Percentiles rank a stretch among this genome's conserved stretches.
Conservation (phyloP, 2,113 vertebrate genomes). For the Gasterosteus aculeatus region DNA sequence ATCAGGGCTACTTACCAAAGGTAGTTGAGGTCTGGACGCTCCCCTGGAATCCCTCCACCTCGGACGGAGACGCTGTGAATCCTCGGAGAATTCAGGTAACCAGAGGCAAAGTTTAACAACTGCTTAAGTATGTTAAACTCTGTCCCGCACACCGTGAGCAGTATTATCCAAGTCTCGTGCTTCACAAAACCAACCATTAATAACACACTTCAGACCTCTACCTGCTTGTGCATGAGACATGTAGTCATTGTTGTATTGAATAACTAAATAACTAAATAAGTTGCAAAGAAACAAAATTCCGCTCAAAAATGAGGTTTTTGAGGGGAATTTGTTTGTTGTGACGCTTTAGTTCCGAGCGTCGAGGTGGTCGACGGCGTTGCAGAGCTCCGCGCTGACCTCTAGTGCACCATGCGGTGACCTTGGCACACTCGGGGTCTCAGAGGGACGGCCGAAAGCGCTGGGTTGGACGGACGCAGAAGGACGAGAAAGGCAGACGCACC, state of each 20-base stretch:
- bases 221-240: too few relatives aligned
- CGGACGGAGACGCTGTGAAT: background rate
- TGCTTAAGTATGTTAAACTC: background rate
- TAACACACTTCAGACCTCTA: background rate
- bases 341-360: background rate
- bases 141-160: background rate
- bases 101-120: background rate
- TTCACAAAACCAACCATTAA: background rate
- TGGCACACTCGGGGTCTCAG: conserved; percentile 24
- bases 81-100: background rate
- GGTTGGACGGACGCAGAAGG: conserved; percentile 25
- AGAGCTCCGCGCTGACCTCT: conserved; percentile 32
- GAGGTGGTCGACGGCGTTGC: conserved; percentile 32
- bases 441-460: conserved; percentile 34
- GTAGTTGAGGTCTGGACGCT: background rate
- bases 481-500: conserved; percentile 36
- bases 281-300: too few relatives aligned
- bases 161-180: background rate
- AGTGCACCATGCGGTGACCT: conserved; percentile 69
- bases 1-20: background rate
- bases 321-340: background rate
- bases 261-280: too few relatives aligned
- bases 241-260: too few relatives aligned
- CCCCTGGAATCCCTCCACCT: background rate
- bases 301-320: too few relatives aligned